Conservation (phyloP, 64 coral and sea anemone species). For the Pocillopora verrucosa region DNA sequence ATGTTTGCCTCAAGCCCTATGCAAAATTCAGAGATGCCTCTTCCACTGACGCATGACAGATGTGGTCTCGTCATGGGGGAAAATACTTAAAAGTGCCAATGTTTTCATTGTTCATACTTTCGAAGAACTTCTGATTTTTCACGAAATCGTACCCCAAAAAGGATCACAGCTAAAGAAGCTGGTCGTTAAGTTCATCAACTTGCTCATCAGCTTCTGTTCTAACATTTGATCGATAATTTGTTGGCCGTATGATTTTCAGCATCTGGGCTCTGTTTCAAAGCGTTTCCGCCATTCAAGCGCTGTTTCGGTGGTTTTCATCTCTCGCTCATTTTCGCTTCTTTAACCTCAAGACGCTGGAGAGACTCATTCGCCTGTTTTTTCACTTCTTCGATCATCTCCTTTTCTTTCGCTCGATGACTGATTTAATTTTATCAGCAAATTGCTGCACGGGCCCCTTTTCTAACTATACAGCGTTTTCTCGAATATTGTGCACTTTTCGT, state of each 20-base stretch:
- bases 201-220: background rate
- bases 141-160: background rate
- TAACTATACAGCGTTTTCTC: background rate
- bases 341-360: too few species aligned
- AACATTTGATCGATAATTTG: background rate
- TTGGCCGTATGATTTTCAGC: constrained; percentile 13
- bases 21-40: background rate
- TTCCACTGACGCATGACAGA: background rate
- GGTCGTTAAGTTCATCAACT: background rate
- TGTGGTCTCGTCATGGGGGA: background rate
- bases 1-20: background rate
- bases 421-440: too few species aligned
- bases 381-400: too few species aligned
- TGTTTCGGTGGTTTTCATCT: background rate
- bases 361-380: too few species aligned
- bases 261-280: background rate
- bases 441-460: background rate
- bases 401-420: too few species aligned
- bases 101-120: background rate
- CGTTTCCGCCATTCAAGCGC: background rate
- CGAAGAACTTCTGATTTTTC: background rate
- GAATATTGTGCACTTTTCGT: too few species aligned
- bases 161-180: background rate
- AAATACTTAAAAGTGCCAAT: background rate
- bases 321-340: background rate